Percentiles rank a stretch among this genome's conserved stretches.
Conservation (phyloP, 2,888 invertebrate species). For the Monoplex corrugatus region DNA sequence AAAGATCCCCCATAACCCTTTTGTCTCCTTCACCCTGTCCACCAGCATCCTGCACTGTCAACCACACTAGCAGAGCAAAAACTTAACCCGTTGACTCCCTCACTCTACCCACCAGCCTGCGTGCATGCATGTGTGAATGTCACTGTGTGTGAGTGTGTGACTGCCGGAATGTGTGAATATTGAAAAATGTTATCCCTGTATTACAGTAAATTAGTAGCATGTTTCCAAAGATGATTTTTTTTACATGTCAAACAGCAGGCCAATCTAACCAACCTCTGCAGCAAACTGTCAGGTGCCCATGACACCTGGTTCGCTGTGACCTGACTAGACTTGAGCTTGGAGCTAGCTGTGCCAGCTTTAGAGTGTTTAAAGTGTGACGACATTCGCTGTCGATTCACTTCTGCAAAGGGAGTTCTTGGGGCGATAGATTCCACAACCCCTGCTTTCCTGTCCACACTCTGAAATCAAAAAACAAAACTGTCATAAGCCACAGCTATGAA, state of each 20-base stretch:
- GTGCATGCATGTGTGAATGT: background rate
- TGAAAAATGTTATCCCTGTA: too few relatives aligned
- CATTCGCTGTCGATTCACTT: slow-evolving; percentile 38
- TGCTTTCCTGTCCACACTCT: slow-evolving; percentile 37
- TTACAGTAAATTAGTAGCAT: too few relatives aligned
- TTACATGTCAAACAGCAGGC: background rate
- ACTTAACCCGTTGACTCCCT: too few relatives aligned
- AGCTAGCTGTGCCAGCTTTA: background rate
- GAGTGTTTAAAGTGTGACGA: too few relatives aligned
- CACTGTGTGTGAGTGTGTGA: background rate
- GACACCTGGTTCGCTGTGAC: background rate
- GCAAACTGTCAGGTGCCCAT: slow-evolving; percentile 1
- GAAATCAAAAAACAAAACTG: background rate
- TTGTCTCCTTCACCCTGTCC: too few relatives aligned
- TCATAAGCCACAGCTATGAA: too few relatives aligned
- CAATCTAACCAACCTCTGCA: background rate
- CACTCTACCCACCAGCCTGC: too few relatives aligned
- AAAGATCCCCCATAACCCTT: too few relatives aligned
- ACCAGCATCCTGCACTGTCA: too few relatives aligned
- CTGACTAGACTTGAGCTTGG: background rate
- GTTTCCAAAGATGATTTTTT: too few relatives aligned
- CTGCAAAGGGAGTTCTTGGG: slow-evolving; percentile 40
- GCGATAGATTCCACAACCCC: background rate
- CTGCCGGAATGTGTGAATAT: background rate
- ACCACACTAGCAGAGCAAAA: too few relatives aligned